Base-by-base conservation (phyloP, 2,888 invertebrate genomes). In the Lymantria dispar region DNA sequence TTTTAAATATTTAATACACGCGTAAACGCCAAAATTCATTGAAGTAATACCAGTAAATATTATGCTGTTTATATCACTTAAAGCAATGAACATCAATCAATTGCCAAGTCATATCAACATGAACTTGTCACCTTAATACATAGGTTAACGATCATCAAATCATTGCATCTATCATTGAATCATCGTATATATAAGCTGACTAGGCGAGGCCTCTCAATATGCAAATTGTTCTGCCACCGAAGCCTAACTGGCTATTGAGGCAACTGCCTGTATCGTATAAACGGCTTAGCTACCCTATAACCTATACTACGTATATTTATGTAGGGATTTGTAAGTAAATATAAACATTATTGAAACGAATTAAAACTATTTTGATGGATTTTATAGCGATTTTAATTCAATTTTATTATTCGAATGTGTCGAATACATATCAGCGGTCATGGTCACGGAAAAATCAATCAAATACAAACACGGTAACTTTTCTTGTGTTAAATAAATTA, bases 201-300 rank as follows among this genome's bases (percentile, higher is more conserved):
- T 61, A 68, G 62, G 53, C 40, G 40, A 40, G n/a, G 73, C 70
- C 67, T 65, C 64, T 73, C 74, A 70, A 74, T 82, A 83, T 83
- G 83, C 73, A 84, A 83, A 83, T 84, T 78, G 81, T 69, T 69
- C 66, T 59, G 69, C 68, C 62, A 64, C 63, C 60, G 64, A 60
- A 66, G 73, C 75, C 77, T 78, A 79, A 79, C 78, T 72, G 78
- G 75, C 72, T 67, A 74, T 78, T 79, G 75, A 70, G 64, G 55
- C 58, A 72, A 77, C 70, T 76, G 73, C 73, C 71, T 59, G 60
- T 64, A 68, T 68, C 68, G 70, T 65, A 74, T 72, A 72, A 77
- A 66, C 69, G 70, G 74, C 55, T 68, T 63, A 53, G 36, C n/a
- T 8, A 14, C 11, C 13, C 5, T 40, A 14, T 10, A 38, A 12